A percentile compares a stretch with the other conserved stretches of the same genome.
Conservation (phyloP, 2,797 vertebrate species). For the Myoxocephalus aenaeus region DNA sequence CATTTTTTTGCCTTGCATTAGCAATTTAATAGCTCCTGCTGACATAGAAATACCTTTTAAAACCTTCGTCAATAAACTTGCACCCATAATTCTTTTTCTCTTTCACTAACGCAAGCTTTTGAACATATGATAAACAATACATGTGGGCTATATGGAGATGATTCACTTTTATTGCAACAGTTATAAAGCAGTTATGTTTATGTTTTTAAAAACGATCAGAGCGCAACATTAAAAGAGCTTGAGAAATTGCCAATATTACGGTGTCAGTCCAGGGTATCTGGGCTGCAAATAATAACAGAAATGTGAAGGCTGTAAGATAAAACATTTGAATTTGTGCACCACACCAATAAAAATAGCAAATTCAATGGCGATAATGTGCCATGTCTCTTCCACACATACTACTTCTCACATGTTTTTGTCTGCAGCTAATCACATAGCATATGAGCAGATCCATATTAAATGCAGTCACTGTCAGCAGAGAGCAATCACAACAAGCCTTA, state of each 20-base stretch:
- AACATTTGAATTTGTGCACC: slow-evolving; percentile 7
- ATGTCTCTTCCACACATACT: neutral
- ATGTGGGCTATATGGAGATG: neutral
- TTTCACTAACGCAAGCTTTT: neutral
- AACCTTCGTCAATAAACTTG: slow-evolving; percentile 4
- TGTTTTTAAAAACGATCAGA: slow-evolving; percentile 18
- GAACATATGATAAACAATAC: neutral
- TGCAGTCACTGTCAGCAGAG: slow-evolving; percentile 33
- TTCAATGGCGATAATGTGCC: slow-evolving; percentile 10
- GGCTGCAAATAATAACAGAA: slow-evolving; percentile 1
- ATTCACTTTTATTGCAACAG: slow-evolving; percentile 13
- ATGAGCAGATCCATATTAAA: slow-evolving; percentile 35
- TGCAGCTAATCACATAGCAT: slow-evolving; percentile 21
- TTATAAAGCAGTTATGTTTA: slow-evolving; percentile 3
- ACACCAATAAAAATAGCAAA: neutral
- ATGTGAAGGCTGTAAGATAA: neutral
- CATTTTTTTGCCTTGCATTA: slow-evolving; percentile 21
- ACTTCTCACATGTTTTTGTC: slow-evolving; percentile 22
- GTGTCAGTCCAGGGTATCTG: neutral
- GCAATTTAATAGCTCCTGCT: slow-evolving; percentile 10
- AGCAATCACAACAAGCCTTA: slow-evolving; percentile 34
- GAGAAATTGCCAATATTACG: neutral
- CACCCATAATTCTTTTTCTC: neutral
- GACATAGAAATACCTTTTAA: slow-evolving; percentile 14
- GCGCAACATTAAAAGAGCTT: slow-evolving; percentile 1